Conservation (phyloP, 2,888 invertebrate genomes). For the Tiphia femorata region DNA sequence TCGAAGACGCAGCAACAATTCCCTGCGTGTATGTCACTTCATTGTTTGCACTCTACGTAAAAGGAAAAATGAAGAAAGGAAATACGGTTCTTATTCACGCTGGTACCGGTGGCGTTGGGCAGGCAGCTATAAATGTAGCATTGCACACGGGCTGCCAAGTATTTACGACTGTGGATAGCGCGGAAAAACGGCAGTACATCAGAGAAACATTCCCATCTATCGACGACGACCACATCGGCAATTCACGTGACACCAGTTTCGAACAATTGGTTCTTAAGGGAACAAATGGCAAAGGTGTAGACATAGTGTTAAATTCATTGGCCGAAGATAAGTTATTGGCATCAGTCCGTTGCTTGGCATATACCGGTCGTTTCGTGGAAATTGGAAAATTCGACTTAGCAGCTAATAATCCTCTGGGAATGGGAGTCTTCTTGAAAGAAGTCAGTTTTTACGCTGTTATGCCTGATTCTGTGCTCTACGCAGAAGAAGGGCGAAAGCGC, state of each 20-base stretch:
- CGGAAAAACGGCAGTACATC: conserved; percentile 73
- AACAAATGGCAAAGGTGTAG: conserved; percentile 90
- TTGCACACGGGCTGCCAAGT: conserved; percentile 73
- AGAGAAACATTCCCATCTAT: conserved; percentile 72
- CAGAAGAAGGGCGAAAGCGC: too few relatives aligned
- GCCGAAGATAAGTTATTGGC: conserved; percentile 91
- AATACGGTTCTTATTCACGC: conserved; percentile 68
- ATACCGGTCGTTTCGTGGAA: conserved; percentile 81
- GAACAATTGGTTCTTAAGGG: conserved; percentile 85
- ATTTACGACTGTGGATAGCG: conserved; percentile 74
- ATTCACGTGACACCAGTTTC: conserved; percentile 88
- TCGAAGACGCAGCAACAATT: conserved; percentile 77
- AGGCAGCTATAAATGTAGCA: conserved; percentile 77
- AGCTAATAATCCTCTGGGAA: conserved; percentile 75
- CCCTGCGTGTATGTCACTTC: conserved; percentile 76
- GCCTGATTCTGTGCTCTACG: too few relatives aligned
- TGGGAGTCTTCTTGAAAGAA: conserved; percentile 80
- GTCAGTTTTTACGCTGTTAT: conserved; percentile 84
- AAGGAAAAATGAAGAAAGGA: conserved; percentile 71
- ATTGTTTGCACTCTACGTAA: conserved; percentile 72
- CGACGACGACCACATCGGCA: conserved; percentile 80
- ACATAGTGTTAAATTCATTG: conserved; percentile 91
- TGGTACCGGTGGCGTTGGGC: conserved; percentile 75
- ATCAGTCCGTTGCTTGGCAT: conserved; percentile 74
- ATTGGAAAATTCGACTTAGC: conserved; percentile 89